Percentiles rank a stretch among this genome's conserved stretches.
Evolutionary conservation across 2,113 vertebrate genomes (phyloP).

Genomic region (Raja brachyura): DNA sequence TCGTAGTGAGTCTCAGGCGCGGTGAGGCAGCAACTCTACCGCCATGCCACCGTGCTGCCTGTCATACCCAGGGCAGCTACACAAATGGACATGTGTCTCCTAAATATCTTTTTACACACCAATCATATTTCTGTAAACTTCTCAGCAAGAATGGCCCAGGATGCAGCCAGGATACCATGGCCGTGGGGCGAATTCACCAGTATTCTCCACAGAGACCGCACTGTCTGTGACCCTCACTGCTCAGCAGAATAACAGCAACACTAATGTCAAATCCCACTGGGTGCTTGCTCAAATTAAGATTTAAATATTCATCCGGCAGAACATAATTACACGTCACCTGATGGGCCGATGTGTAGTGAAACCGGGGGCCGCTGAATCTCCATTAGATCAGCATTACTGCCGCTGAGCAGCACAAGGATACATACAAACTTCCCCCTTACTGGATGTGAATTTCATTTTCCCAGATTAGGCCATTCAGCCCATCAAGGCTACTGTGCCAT

Average conservation of each 20-base stretch:
- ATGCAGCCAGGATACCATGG: not conserved
- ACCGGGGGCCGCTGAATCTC: not conserved
- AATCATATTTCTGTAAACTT: not conserved
- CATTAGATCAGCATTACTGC: not conserved
- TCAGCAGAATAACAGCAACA: conserved; percentile 26
- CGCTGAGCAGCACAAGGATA: not conserved
- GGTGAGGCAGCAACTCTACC: too few relatives aligned
- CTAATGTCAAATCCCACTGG: conserved; percentile 34
- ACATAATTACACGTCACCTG: conserved; percentile 38
- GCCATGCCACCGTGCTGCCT: too few relatives aligned
- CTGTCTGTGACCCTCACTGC: conserved; percentile 24
- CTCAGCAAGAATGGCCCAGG: not conserved
- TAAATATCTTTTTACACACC: not conserved
- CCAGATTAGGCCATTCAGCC: too few relatives aligned
- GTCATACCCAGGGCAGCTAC: not conserved
- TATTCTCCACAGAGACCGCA: not conserved
- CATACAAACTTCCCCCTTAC: not conserved
- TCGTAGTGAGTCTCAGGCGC: too few relatives aligned
- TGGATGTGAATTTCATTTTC: not conserved
- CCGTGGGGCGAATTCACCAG: not conserved
- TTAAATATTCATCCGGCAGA: conserved; percentile 33
- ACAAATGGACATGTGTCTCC: not conserved
- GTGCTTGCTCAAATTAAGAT: conserved; percentile 22
- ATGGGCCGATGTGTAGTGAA: not conserved
- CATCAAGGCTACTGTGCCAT: too few relatives aligned